Conservation (phyloP, 2,113 vertebrate genomes). For the Empidonax alnorum region DNA sequence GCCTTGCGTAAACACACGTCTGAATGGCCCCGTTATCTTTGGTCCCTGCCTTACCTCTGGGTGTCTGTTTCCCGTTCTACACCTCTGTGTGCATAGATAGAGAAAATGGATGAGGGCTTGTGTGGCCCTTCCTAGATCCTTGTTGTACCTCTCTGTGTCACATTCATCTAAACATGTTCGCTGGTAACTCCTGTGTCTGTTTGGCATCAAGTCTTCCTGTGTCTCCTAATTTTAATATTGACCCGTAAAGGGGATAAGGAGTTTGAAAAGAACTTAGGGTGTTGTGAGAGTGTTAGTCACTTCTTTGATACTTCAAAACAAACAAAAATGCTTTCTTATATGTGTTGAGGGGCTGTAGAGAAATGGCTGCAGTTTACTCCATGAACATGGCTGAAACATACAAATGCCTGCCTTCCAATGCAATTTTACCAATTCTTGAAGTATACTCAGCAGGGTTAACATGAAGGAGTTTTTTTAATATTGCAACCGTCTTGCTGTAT, state of each 20-base stretch:
- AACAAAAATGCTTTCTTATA: not conserved
- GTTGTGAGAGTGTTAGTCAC: not conserved
- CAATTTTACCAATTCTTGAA: not conserved
- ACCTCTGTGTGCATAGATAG: not conserved
- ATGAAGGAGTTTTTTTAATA: not conserved
- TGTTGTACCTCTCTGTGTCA: fast-evolving
- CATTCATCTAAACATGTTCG: not conserved
- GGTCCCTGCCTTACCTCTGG: not conserved
- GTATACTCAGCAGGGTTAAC: not conserved
- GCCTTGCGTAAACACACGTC: fast-evolving
- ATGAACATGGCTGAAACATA: not conserved
- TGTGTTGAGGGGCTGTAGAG: not conserved
- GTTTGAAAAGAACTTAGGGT: not conserved
- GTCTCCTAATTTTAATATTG: not conserved
- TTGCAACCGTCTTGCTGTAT: not conserved
- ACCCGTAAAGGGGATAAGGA: not conserved
- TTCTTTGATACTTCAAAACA: not conserved
- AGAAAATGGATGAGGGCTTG: not conserved
- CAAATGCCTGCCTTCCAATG: not conserved
- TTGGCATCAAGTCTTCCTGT: not conserved
- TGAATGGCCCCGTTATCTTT: not conserved
- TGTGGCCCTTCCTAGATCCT: not conserved
- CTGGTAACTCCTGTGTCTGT: fast-evolving
- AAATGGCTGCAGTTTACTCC: not conserved
- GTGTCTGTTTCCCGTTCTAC: not conserved